Base-by-base conservation (phyloP, 2,113 vertebrate species). In the Peromyscus maniculatus region DNA sequence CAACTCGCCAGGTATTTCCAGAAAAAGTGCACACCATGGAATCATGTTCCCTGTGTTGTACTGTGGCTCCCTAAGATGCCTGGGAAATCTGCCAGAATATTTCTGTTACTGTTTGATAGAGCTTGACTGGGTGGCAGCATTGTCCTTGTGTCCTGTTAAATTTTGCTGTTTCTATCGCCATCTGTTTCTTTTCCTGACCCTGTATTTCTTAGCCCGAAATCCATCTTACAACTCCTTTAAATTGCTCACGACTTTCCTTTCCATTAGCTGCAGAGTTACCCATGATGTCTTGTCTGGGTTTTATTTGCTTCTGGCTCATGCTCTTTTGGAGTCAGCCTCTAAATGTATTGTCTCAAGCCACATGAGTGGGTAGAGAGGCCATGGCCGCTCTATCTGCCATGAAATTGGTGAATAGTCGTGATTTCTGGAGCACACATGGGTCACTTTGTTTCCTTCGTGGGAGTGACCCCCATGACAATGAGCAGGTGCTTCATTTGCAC, bases 131-230 rank as follows among this genome's bases (percentile, higher is more conserved):
- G 78, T 87, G 39, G 71, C 83, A 97, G 72, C 84, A 92, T 95
- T 98, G 78, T 96, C 95, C 71, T 91, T 91, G 83, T 88, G 93
- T 88, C 95, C 97, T 97, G 96, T 95, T 97, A 0, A 0, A 64
- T 94, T 28, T 6, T 82, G 87, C 24, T 97, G 43, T 95, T 98
- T 95, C 86, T 55, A 46, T 67, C 36, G 19, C 97, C 98, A 98
- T 98, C 97, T 98, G 95, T 98, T 98, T 98, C 95, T 95, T 95
- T 91, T 71, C 66, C 88, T 1, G 17, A 71, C 87, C 78, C 31
- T 21, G 19, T 16, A 43, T 49, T 95, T 46, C 74, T 96, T 89
- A 94, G 46, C 55, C 31, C 46, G 69, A 95, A 87, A 89, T 89
- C 82, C 80, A 55, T 19, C 0, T 0, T 88, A 71, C 77, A 55